phyloP scores from a whole-genome alignment of 2,797 vertebrate genomes.

The Tauraco hartlaubi region DNA sequence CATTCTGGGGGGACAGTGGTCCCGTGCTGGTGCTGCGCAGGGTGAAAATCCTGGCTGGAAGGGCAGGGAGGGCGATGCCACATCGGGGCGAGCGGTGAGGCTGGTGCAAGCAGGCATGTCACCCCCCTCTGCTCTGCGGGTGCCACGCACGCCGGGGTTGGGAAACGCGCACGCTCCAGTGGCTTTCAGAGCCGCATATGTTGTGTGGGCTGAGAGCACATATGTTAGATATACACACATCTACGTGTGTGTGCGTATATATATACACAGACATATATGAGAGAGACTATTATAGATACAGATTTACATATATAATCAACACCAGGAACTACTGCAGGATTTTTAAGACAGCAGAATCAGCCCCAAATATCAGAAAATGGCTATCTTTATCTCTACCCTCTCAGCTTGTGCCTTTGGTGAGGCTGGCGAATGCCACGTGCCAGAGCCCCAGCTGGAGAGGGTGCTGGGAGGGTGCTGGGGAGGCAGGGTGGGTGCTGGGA shows the following conservation, averaged over 20 bases:
- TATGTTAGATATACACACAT: conserved; percentile 59
- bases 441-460: neutral
- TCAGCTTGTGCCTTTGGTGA: neutral
- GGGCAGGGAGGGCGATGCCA: neutral
- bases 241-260: conserved; percentile 7
- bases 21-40: accelerated
- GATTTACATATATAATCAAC: conserved; percentile 55
- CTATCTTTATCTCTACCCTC: neutral
- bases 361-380: neutral
- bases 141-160: accelerated
- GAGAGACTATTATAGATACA: conserved; percentile 40
- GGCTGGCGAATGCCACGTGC: accelerated
- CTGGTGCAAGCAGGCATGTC: neutral
- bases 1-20: accelerated
- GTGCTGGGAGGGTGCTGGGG: neutral
- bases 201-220: conserved; percentile 62
- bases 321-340: neutral
- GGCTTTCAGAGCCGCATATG: neutral
- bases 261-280: conserved; percentile 61
- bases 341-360: neutral
- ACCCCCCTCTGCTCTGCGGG: accelerated
- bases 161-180: accelerated
- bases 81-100: accelerated
- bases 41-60: neutral
- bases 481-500: neutral